Evolutionary conservation across 53 echinoderm and acorn worm species (phyloP).

Genomic region (Henricia sp.): DNA sequence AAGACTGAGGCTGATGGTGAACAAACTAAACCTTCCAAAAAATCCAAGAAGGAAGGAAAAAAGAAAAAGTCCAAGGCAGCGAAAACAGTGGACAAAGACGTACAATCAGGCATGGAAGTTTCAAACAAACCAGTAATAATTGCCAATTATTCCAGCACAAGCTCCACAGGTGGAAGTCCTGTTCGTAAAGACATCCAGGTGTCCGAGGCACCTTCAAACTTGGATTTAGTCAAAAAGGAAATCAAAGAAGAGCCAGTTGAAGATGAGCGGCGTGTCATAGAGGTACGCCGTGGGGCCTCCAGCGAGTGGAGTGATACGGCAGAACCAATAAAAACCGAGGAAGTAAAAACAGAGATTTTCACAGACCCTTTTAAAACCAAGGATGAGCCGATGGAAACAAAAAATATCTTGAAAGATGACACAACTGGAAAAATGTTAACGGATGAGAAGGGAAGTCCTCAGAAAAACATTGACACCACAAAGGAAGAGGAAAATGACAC

Average conservation of each 20-base stretch:
- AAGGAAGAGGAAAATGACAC: not conserved
- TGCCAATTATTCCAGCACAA: conserved; percentile 91
- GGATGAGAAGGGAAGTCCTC: not conserved
- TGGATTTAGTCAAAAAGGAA: conserved; percentile 38
- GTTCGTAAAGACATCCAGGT: not conserved
- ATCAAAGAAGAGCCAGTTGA: conserved; percentile 54
- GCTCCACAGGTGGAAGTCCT: conserved; percentile 72
- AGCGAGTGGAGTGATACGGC: not conserved
- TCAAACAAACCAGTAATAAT: conserved; percentile 81
- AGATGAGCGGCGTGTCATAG: conserved; percentile 68
- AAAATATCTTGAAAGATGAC: not conserved
- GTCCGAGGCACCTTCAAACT: not conserved
- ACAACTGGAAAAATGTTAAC: not conserved
- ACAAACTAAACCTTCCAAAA: conserved; percentile 29
- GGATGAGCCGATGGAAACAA: conserved; percentile 33
- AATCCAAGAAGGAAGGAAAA: conserved; percentile 52
- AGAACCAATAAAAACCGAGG: conserved; percentile 60
- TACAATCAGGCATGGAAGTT: not conserved
- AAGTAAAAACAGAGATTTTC: not conserved
- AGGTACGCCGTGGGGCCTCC: conserved; percentile 32
- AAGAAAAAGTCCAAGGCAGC: conserved; percentile 44
- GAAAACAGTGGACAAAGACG: conserved; percentile 35
- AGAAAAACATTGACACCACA: not conserved
- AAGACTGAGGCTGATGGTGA: conserved; percentile 41
- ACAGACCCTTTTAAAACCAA: conserved; percentile 11